Evolutionary conservation across 1,140 invertebrate species (phyloP), one percentile per base, ranked within the genome.

Genomic region (Drosophila takahashii): DNA sequence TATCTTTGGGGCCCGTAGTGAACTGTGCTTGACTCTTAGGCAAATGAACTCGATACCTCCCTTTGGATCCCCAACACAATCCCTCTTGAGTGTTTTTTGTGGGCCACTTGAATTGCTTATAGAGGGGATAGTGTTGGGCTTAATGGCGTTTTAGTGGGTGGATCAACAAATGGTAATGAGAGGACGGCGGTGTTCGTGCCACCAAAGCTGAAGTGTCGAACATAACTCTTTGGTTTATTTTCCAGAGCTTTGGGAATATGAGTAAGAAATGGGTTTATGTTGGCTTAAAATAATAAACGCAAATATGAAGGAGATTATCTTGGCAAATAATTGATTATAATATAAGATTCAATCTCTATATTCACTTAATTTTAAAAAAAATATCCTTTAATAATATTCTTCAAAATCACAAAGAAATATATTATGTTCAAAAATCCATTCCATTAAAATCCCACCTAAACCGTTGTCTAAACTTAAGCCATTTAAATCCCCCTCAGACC

Each of bases 161-260:
- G 60, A 81, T 77, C 66, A 81, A 73, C 66, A 81, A 81, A 81
- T 81, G 52, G 66, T 50, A 81, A 69, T 61, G 52, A 61, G 65
- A 3, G 34, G 18, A 27, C 26, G 26, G 5, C 3, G 48, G 32
- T 10, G 36, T 37, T 32, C 3, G n/a, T 9, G 47, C 15, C 5
- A 50, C 9, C 6, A 51, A 27, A 34, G 42, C 27, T 22, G 0
- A 9, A 39, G 4, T 36, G 15, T 16, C 3, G 10, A 22, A 39
- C 18, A 32, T n/a, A 67, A 52, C 42, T 48, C 36, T 37, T 29
- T 5, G 13, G 34, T 7, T 70, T 29, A 50, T 9, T 13, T 13
- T 7, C 13, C 10, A 16, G 18, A n/a, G 18, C 18, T 32, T 8
- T 22, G 9, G 4, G 4, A 13, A 42, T 4, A 13, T 16, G 8